Base-by-base conservation (phyloP, 2,888 invertebrate species). In the Eupithecia vulgata region DNA sequence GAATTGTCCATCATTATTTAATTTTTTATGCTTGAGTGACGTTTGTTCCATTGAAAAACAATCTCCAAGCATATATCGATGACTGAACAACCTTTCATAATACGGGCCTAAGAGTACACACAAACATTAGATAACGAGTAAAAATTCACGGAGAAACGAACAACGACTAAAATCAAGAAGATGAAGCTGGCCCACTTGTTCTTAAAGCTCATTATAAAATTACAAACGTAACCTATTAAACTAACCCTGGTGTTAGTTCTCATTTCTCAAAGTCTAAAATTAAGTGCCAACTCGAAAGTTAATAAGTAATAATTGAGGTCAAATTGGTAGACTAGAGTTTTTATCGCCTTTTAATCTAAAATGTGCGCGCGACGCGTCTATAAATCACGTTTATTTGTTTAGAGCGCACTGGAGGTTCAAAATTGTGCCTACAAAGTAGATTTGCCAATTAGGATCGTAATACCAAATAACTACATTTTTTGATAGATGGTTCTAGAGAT, bases 361-460 rank as follows among this genome's bases (percentile, higher is more conserved):
- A 73, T 71, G 69, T 52, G 61, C 73, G 45, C 64, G 21, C 57
- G 65, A 52, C 67, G 74, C 15, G 76, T 52, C 68, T 69, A 82
- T 86, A 86, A 87, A 87, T 86, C 82, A 83, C 77, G 81, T 84
- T 83, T 86, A 85, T 88, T 88, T 87, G 82, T 81, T 83, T 80
- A 84, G 79, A 78, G 79, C 71, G 73, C 68, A 74, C 74, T 75
- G 1, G 61, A 0, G 15, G 57, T 57, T 57, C 2, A 25, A 25
- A 57, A 25, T 21, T 52, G 25, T 10, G 8, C 35, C 45, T 69
- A 37, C 61, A 34, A 59, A 59, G 25, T 57, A 4, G 5, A 57
- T 57, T 57, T 25, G 57, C 52, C 52, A 21, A 48, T 48, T n/a
- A 48, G 5, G 21, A 25, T 25, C 3, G 48, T n/a, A 45, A 48